Conservation (phyloP, 2,888 invertebrate species). For the Drosophila leonis region DNA sequence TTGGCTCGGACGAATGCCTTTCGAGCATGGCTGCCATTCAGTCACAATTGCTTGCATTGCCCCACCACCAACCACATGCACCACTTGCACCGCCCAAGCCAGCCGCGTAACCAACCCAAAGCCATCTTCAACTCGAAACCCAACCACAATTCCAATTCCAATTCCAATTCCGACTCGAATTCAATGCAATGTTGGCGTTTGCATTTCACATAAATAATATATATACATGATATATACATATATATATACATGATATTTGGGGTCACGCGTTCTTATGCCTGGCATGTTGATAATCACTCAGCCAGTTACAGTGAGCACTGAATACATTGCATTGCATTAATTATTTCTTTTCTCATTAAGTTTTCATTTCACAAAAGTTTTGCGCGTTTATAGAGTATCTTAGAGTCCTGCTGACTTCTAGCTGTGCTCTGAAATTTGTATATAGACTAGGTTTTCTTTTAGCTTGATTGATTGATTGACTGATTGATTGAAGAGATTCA, state of each 20-base stretch:
- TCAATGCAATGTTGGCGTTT: slow-evolving; percentile 34
- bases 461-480: not conserved
- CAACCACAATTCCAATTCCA: slow-evolving; percentile 7
- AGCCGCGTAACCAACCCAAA: not conserved
- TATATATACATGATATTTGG: not conserved
- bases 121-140: not conserved
- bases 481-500: no score
- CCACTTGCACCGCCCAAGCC: not conserved
- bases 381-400: not conserved
- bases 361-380: not conserved
- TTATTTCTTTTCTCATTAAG: slow-evolving; percentile 2
- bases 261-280: not conserved
- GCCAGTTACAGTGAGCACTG: slow-evolving; percentile 9
- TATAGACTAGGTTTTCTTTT: not conserved
- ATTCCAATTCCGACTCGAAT: slow-evolving; percentile 33
- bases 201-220: slow-evolving; percentile 33
- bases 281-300: slow-evolving; percentile 8
- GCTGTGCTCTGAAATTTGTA: not conserved
- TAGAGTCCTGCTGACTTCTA: not conserved
- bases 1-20: slow-evolving; percentile 25
- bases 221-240: not conserved
- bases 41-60: slow-evolving; percentile 1
- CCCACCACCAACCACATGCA: not conserved
- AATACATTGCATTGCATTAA: slow-evolving; percentile 4
- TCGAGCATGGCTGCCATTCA: slow-evolving; percentile 13